phyloP scores from a whole-genome alignment of 2,888 invertebrate genomes.

The Seira sanloemensis region DNA sequence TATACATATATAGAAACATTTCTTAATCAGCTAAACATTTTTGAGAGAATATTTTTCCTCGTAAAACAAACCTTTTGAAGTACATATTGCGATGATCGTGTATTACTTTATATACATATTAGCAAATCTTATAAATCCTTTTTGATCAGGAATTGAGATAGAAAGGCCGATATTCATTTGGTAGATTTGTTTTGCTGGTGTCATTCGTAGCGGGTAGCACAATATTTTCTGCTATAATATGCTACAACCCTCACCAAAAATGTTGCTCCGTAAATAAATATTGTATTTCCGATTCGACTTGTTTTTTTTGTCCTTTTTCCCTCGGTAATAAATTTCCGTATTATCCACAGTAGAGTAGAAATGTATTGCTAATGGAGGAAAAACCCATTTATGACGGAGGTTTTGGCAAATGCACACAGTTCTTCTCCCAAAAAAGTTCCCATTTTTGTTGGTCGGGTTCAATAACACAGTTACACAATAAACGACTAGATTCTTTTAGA shows the following conservation, averaged over 20 bases:
- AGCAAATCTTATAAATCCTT: neutral
- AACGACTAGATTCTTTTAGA: neutral
- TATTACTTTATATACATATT: neutral
- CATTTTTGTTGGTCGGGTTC: neutral
- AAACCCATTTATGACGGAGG: neutral
- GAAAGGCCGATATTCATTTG: neutral
- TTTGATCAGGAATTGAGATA: neutral
- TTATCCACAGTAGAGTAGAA: no score
- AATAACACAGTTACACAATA: slow-evolving; percentile 1
- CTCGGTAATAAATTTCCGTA: no score
- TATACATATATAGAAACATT: neutral
- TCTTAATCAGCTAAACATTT: neutral
- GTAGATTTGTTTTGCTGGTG: neutral
- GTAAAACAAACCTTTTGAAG: neutral
- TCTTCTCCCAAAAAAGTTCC: neutral
- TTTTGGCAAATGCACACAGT: neutral
- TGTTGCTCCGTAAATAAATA: neutral
- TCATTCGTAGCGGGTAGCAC: no score
- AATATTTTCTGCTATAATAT: no score
- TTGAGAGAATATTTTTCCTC: neutral
- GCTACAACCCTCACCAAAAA: slow-evolving; percentile 4
- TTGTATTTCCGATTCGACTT: neutral
- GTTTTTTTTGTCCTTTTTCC: no score
- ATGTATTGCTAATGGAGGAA: neutral
- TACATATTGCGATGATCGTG: neutral